Evolutionary conservation across 37 sponge, comb jelly and placozoan species (phyloP).

Genomic region (Petrosia ficiformis): DNA sequence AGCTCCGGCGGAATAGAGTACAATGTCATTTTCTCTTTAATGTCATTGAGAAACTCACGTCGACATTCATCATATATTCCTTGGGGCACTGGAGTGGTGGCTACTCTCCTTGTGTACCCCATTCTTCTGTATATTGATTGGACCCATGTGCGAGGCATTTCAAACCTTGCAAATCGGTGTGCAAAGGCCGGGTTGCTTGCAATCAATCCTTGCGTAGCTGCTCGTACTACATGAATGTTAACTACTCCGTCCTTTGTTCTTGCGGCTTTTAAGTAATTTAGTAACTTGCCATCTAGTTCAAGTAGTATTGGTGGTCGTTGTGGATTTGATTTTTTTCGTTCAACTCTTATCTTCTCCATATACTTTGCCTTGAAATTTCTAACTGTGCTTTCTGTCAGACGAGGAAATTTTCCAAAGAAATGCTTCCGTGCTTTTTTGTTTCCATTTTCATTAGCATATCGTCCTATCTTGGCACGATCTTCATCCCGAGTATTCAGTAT

Average conservation of each 20-base stretch:
- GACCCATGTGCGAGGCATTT: conserved; percentile 48
- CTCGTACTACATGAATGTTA: conserved; percentile 52
- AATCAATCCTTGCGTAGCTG: conserved; percentile 40
- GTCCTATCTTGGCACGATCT: conserved; percentile 39
- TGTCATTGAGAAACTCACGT: conserved; percentile 13
- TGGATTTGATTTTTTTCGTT: conserved; percentile 33
- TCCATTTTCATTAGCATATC: conserved; percentile 65
- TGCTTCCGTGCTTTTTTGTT: conserved; percentile 49
- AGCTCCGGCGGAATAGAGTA: conserved; percentile 52
- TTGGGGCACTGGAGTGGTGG: conserved; percentile 33
- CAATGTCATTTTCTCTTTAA: conserved; percentile 21
- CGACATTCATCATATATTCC: conserved; percentile 40
- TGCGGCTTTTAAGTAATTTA: conserved; percentile 32
- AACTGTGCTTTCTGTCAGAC: conserved; percentile 41
- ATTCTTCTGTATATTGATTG: conserved; percentile 51
- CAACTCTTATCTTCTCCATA: conserved; percentile 8
- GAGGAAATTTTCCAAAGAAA: conserved; percentile 23
- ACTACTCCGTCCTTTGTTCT: conserved; percentile 45
- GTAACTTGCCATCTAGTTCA: conserved; percentile 47
- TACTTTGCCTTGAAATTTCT: conserved; percentile 45
- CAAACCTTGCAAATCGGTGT: conserved; percentile 17
- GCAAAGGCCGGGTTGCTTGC: conserved; percentile 20
- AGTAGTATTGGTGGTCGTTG: conserved; percentile 41
- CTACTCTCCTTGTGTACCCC: conserved; percentile 23
- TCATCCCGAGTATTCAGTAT: conserved; percentile 16